Conservation (phyloP, 2,888 invertebrate species). For the Acrobasis suavella region DNA sequence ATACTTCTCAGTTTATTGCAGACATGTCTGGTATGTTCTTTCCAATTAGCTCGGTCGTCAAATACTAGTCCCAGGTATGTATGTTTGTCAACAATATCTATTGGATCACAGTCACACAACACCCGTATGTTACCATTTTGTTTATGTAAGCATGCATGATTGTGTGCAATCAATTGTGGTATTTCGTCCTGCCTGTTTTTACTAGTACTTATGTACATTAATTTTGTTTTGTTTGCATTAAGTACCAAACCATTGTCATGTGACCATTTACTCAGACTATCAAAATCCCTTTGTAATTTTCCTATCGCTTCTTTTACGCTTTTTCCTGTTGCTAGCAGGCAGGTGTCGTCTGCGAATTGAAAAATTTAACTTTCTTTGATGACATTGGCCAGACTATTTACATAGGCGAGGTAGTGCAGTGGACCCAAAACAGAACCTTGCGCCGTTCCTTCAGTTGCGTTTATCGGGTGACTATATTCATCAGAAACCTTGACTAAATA, state of each 20-base stretch:
- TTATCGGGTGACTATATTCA: conserved; percentile 21
- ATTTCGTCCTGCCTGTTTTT: neutral
- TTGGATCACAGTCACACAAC: neutral
- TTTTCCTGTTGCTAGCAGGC: conserved; percentile 30
- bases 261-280: conserved; percentile 29
- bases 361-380: conserved; percentile 25
- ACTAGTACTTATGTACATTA: conserved; percentile 18
- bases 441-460: conserved; percentile 30
- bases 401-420: conserved; percentile 32
- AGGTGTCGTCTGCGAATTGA: conserved; percentile 35
- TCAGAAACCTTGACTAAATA: conserved; percentile 26
- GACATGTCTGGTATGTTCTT: conserved; percentile 21
- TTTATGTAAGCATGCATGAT: neutral
- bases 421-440: conserved; percentile 34
- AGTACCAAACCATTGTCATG: conserved; percentile 33
- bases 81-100: conserved; percentile 11
- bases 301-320: conserved; percentile 14
- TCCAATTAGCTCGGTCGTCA: conserved; percentile 27
- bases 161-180: neutral
- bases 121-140: neutral
- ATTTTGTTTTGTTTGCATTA: conserved; percentile 25
- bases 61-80: conserved; percentile 27
- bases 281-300: conserved; percentile 26
- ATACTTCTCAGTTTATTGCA: conserved; percentile 25
- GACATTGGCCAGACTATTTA: conserved; percentile 24